Base-by-base conservation (phyloP, 2,797 vertebrate genomes). In the Pachyuromys duprasi region DNA sequence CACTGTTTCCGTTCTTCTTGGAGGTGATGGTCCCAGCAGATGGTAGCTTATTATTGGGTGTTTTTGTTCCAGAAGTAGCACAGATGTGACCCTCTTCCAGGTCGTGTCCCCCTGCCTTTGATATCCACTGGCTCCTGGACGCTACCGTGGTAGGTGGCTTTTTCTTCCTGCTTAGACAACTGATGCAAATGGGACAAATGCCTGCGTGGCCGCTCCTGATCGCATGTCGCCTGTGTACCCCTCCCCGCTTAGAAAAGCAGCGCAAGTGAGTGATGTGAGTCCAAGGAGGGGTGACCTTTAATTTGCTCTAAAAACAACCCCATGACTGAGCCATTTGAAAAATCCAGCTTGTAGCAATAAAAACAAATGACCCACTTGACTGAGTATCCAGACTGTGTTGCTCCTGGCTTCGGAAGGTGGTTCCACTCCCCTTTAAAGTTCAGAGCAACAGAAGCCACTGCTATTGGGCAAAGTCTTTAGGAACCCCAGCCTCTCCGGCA, bases 251-350 rank as follows among this genome's bases (percentile, higher is more conserved):
- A n/a, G 12, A 45, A 60, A 80, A 92, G 33, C 49, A 42, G 60
- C 24, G 53, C 1, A 36, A 36, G 3, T 11, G 20, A 89, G 0
- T n/a, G 69, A 70, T 22, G 6, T 5, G 2, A 80, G 62, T 3
- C 45, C 1, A 28, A 62, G 28, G 18, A 9, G 5, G 17, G 49
- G 26, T 75, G 8, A 39, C 36, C 62, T 74, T 79, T 55, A 86
- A 63, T 89, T 86, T 89, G 57, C 45, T 91, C 49, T 90, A 24
- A 78, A 82, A 90, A 76, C 45, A 45, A 62, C 67, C 17, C 60
- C 39, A 11, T 62, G 4, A 93, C 31, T 33, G 83, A 79, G 20
- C 39, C 39, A 31, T 87, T 80, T 87, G n/a, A 53, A 74, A 78
- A 76, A 75, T 17, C 67, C 55, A 57, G 12, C 67, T 62, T 14